Evolutionary conservation across 2,888 invertebrate species (phyloP).

Genomic region (Lycocerus yunnanus): DNA sequence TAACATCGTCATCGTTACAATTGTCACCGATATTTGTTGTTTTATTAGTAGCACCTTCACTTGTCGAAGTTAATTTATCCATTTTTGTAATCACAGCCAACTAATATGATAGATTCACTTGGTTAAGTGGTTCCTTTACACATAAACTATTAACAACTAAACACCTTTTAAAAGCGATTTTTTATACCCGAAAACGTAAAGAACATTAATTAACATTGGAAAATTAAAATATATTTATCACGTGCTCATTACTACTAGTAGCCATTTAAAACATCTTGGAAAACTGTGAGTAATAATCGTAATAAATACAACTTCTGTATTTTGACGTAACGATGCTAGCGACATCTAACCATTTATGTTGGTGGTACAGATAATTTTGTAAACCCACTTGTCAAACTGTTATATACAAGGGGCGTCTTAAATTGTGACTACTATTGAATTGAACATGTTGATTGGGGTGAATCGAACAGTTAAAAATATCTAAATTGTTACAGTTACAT

Average conservation of each 20-base stretch:
- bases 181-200: neutral
- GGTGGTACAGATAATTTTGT: neutral
- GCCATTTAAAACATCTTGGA: neutral
- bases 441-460: no score
- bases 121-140: neutral
- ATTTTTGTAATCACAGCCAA: conserved; percentile 25
- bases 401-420: neutral
- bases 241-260: neutral
- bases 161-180: neutral
- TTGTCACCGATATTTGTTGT: conserved; percentile 6
- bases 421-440: no score
- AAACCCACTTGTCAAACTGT: neutral
- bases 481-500: no score
- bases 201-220: neutral
- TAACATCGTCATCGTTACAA: neutral
- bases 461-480: no score
- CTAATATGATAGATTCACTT: conserved; percentile 5
- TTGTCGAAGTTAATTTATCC: conserved; percentile 19
- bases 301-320: neutral
- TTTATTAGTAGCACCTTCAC: conserved; percentile 9
- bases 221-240: neutral
- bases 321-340: neutral
- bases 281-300: neutral
- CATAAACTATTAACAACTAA: neutral
- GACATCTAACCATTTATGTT: neutral